These are phyloP conservation scores for Siniperca scherzeri DNA, from an alignment of 2,797 vertebrate genomes.

Conservation along the genomic window DNA sequence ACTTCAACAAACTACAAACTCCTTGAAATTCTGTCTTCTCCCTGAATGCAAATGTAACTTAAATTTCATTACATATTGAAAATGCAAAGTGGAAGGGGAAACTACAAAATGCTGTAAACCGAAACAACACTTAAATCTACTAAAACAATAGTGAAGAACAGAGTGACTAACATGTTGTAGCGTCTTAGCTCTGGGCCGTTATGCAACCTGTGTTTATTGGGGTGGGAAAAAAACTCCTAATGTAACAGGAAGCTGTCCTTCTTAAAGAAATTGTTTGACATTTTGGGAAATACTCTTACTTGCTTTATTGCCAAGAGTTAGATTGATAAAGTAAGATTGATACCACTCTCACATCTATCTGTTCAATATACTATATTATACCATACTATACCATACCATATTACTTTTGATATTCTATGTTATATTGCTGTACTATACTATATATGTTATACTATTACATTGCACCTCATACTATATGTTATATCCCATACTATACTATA, in stretches of 20 bases:
- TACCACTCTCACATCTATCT: neutral
- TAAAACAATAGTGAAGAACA: conserved; percentile 15
- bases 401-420: too few species aligned
- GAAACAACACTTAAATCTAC: neutral
- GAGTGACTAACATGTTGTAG: conserved; percentile 11
- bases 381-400: too few species aligned
- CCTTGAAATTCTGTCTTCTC: too few species aligned
- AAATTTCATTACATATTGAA: neutral
- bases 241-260: conserved; percentile 11
- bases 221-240: neutral
- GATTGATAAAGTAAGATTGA: neutral
- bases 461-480: too few species aligned
- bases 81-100: neutral
- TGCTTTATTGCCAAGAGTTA: neutral
- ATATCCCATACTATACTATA: too few species aligned
- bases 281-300: neutral
- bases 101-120: neutral
- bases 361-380: too few species aligned
- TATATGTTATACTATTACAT: too few species aligned
- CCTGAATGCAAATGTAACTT: neutral
- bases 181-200: neutral
- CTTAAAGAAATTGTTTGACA: neutral
- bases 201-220: conserved; percentile 35
- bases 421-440: too few species aligned
- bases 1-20: neutral